Percentiles rank a stretch among this genome's conserved stretches.
phyloP scores from a whole-genome alignment of 2,888 invertebrate genomes.

The Pyrrhia umbra region DNA sequence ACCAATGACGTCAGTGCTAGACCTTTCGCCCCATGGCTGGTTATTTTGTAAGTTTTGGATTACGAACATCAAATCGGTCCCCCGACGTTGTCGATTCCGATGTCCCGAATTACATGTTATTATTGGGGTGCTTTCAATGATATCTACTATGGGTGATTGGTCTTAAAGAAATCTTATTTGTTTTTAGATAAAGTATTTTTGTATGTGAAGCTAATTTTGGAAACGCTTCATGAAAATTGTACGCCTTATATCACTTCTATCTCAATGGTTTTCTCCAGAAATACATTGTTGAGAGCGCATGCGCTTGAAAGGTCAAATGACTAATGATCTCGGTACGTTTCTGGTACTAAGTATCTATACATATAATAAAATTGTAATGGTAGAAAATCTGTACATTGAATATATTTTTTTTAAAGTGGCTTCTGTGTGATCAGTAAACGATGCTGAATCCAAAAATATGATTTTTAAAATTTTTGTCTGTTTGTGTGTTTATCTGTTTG shows the following conservation, averaged over 20 bases:
- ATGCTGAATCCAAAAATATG: too few relatives aligned
- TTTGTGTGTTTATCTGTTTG: too few relatives aligned
- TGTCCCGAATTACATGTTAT: constrained; percentile 40
- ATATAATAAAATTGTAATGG: too few relatives aligned
- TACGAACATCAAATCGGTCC: constrained; percentile 32
- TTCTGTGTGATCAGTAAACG: too few relatives aligned
- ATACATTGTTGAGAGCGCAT: neutral
- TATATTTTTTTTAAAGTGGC: too few relatives aligned
- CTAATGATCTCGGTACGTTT: neutral
- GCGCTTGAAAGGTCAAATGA: neutral
- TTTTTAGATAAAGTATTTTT: constrained; percentile 1
- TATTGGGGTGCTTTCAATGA: constrained; percentile 30
- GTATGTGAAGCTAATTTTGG: neutral
- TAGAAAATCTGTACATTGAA: too few relatives aligned
- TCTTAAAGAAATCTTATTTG: constrained; percentile 5
- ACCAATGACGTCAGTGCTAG: constrained; percentile 37
- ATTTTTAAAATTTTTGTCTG: too few relatives aligned
- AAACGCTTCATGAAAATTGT: neutral
- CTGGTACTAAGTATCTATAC: too few relatives aligned
- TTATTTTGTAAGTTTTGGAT: constrained; percentile 39
- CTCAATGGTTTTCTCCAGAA: neutral
- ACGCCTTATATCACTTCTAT: neutral
- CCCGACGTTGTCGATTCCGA: constrained; percentile 1
- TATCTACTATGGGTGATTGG: constrained; percentile 13
- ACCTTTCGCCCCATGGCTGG: constrained; percentile 32